Conservation (phyloP, 2,113 vertebrate species). For the Neofelis nebulosa region DNA sequence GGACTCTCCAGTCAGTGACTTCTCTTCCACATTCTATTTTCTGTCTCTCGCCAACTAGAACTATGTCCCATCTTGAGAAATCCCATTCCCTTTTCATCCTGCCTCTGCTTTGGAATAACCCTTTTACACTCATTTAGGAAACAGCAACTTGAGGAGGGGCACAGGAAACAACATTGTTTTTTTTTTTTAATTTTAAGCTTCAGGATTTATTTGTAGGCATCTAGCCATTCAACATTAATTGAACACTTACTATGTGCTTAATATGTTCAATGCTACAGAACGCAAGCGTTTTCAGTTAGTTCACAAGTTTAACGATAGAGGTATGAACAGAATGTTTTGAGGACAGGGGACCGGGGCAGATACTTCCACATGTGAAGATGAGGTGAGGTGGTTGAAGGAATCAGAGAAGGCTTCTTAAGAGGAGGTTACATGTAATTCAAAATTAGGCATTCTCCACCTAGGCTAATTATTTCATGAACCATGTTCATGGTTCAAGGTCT, state of each 20-base stretch:
- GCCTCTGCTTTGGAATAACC: not conserved
- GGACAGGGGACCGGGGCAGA: not conserved
- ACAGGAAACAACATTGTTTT: not conserved
- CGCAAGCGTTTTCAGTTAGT: conserved; percentile 7
- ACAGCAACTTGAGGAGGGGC: not conserved
- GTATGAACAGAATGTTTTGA: not conserved
- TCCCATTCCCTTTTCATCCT: not conserved
- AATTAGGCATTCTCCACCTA: not conserved
- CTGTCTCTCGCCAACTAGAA: not conserved
- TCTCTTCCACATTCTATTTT: not conserved
- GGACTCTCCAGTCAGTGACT: not conserved
- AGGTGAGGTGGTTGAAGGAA: not conserved
- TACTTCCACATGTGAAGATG: not conserved
- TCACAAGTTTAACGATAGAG: not conserved
- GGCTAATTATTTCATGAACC: not conserved
- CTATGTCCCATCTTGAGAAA: not conserved
- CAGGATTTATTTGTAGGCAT: not conserved
- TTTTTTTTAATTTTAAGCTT: not conserved
- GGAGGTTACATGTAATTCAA: not conserved
- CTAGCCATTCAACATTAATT: not conserved
- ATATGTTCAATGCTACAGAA: not conserved
- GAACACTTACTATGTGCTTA: not conserved
- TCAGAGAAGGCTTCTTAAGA: not conserved
- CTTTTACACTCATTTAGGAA: not conserved
- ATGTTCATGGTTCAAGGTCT: not conserved